A percentile compares a stretch with the other conserved stretches of the same genome.
phyloP scores from a whole-genome alignment of 2,888 invertebrate species.

The Conchocele bisecta region DNA sequence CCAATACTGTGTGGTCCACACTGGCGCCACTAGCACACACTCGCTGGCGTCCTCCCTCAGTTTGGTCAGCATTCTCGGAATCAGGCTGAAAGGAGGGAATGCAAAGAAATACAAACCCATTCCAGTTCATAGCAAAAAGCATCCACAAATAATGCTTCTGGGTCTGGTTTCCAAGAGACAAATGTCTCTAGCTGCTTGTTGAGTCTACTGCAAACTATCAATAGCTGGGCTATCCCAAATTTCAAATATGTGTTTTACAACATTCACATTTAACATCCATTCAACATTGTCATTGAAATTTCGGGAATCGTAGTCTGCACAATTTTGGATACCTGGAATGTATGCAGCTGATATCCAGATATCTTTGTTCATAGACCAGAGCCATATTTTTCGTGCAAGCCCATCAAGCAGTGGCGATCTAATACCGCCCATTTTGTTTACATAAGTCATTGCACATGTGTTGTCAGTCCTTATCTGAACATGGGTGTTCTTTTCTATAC shows the following conservation, averaged over 20 bases:
- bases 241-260: slow-evolving; percentile 2
- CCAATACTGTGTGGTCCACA: too few relatives aligned
- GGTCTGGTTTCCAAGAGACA: slow-evolving; percentile 44
- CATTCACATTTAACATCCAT: slow-evolving; percentile 26
- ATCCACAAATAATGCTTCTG: too few relatives aligned
- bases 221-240: slow-evolving; percentile 9
- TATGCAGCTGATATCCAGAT: slow-evolving; percentile 41
- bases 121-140: too few relatives aligned
- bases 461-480: neutral
- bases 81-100: too few relatives aligned
- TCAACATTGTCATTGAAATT: slow-evolving; percentile 34
- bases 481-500: neutral
- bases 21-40: too few relatives aligned
- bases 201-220: slow-evolving; percentile 41
- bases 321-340: slow-evolving; percentile 29
- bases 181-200: slow-evolving; percentile 31
- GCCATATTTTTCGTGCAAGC: slow-evolving; percentile 5
- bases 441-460: too few relatives aligned
- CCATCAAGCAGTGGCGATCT: slow-evolving; percentile 10
- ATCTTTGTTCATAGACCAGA: slow-evolving; percentile 26
- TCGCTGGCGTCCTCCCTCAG: too few relatives aligned
- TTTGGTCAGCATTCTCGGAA: too few relatives aligned
- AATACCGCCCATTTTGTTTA: slow-evolving; percentile 13
- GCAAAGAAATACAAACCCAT: too few relatives aligned
- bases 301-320: slow-evolving; percentile 31